Conservation (phyloP, 2,797 vertebrate genomes). For the Danionella dracula region DNA sequence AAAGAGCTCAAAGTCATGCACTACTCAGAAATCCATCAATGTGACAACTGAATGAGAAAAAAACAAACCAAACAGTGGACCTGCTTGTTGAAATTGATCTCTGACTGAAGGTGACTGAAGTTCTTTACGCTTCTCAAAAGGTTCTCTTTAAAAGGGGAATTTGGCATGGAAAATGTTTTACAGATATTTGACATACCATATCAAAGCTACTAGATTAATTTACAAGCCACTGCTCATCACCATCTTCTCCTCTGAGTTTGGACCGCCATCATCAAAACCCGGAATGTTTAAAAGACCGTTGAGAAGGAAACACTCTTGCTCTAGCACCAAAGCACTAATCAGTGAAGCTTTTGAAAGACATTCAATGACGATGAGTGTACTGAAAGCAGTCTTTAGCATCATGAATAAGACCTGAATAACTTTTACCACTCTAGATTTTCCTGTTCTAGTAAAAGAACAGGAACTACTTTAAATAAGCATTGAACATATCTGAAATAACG, state of each 20-base stretch:
- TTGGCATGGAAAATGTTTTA: too few species aligned
- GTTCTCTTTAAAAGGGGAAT: too few species aligned
- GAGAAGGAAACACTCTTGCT: conserved; percentile 40
- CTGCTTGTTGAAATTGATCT: not conserved
- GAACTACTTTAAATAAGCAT: conserved; percentile 29
- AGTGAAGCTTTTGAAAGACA: conserved; percentile 21
- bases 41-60: not conserved
- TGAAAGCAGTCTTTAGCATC: not conserved
- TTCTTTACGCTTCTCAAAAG: too few species aligned
- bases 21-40: too few species aligned
- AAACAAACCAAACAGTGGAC: too few species aligned
- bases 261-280: conserved; percentile 53
- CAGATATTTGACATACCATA: too few species aligned
- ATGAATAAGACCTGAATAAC: not conserved
- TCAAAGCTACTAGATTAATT: too few species aligned
- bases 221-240: conserved; percentile 24
- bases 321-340: conserved; percentile 33
- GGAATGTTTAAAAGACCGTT: conserved; percentile 59
- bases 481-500: conserved; percentile 33
- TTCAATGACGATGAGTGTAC: not conserved
- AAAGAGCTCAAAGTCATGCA: too few species aligned
- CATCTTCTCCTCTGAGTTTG: conserved; percentile 46
- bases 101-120: too few species aligned
- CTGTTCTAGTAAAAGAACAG: too few species aligned
- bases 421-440: too few species aligned